Conservation (phyloP, 64 coral and sea anemone genomes). For the Porites lutea region DNA sequence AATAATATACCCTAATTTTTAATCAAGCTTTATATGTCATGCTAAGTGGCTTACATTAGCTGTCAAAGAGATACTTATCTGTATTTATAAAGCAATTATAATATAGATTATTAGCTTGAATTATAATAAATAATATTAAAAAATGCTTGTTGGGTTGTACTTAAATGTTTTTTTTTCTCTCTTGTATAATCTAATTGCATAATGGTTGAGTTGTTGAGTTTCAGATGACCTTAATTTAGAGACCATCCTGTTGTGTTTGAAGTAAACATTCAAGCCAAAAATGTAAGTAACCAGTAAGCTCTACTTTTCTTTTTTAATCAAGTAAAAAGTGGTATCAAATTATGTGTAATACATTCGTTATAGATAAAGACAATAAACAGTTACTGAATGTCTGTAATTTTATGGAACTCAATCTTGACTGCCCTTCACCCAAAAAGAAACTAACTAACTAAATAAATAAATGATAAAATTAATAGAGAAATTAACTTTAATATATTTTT, state of each 20-base stretch:
- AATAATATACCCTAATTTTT: not conserved
- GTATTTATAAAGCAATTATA: slow-evolving; percentile 27
- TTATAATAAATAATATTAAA: not conserved
- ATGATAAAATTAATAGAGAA: too few species aligned
- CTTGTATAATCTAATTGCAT: not conserved
- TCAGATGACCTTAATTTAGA: slow-evolving; percentile 55
- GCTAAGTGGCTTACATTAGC: not conserved
- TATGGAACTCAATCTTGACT: too few species aligned
- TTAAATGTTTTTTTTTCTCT: slow-evolving; percentile 7
- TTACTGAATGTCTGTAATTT: too few species aligned
- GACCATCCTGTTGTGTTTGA: slow-evolving; percentile 33
- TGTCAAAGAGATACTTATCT: slow-evolving; percentile 16
- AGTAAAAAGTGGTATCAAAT: not conserved
- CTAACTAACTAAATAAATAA: too few species aligned
- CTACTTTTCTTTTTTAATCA: slow-evolving; percentile 9
- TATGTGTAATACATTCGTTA: not conserved
- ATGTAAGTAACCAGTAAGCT: slow-evolving; percentile 13
- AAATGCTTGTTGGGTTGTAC: slow-evolving; percentile 30
- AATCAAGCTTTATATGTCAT: slow-evolving; percentile 1
- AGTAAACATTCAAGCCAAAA: slow-evolving; percentile 15
- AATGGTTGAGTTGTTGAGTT: slow-evolving; percentile 27
- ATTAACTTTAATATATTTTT: too few species aligned
- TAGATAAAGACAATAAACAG: too few species aligned
- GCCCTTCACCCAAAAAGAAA: too few species aligned
- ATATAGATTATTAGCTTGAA: slow-evolving; percentile 31